A percentile compares a stretch with the other conserved stretches of the same genome.
These are phyloP conservation scores for Antennarius maculatus DNA, from an alignment of 2,797 vertebrate species.

Conservation along the genomic window DNA sequence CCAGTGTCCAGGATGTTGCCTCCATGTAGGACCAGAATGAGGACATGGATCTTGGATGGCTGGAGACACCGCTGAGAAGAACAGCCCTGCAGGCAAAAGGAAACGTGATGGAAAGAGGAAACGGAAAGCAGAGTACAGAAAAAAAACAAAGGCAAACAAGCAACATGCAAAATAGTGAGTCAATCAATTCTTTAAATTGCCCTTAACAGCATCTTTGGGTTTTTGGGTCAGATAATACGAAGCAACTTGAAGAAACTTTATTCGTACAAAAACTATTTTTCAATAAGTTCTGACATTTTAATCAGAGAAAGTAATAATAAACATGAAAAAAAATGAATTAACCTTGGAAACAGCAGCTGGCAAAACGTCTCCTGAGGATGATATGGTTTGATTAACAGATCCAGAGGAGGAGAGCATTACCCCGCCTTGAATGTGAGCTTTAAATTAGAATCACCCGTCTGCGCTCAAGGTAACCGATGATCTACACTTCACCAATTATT, in stretches of 20 bases:
- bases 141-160: not conserved
- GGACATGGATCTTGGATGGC: constrained; percentile 90
- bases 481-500: too few relatives aligned
- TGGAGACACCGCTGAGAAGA: constrained; percentile 85
- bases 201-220: not conserved
- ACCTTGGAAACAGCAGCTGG: too few relatives aligned
- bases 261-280: not conserved
- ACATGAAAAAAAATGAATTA: not conserved
- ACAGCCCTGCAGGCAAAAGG: constrained; percentile 82
- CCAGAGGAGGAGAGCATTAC: too few relatives aligned
- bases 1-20: constrained; percentile 97
- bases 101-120: not conserved
- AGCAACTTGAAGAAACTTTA: not conserved
- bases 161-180: not conserved
- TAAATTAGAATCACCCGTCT: too few relatives aligned
- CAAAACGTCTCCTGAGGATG: too few relatives aligned
- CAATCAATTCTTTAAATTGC: not conserved
- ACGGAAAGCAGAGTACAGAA: not conserved
- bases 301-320: not conserved
- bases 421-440: too few relatives aligned
- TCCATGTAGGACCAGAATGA: constrained; percentile 92
- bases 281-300: not conserved
- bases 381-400: too few relatives aligned
- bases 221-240: not conserved
- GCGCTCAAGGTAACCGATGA: too few relatives aligned